Evolutionary conservation across 2,888 invertebrate genomes (phyloP), one percentile per base, ranked within the genome.

Genomic region (Venusia cambrica): DNA sequence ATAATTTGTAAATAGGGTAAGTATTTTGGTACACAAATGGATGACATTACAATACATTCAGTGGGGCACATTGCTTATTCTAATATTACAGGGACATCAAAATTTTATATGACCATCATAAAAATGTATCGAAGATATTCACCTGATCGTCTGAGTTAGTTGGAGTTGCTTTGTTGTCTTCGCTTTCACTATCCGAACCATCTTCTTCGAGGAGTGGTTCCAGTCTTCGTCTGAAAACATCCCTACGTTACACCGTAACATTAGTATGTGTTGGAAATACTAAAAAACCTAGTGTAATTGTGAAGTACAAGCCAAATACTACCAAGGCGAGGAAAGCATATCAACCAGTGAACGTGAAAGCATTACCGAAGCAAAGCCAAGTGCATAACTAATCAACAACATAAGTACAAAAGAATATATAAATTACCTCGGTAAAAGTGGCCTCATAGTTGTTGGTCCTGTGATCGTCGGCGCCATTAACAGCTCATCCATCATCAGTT

Each of bases 201-300:
- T 95, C 95, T 77, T 95, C 95, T 76, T 95, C 95, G 48, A 94
- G 90, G 3, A 95, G 88, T 27, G 95, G 95, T 69, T 95, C 95
- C 62, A 95, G 78, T 53, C 94, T 90, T 75, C 94, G 88, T 71
- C 92, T 91, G 69, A 87, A 89, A 58, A 89, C 80, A 70, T 85
- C 85, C 75, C 85, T 85, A 64, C 42, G 48, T 62, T 48, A 55
- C 57, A 49, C 38, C 37, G 39, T 48, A 48, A 41, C 42, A 69
- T 75, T 53, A 55, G 43, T 54, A 42, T 42, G 39, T 45, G 21
- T 48, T 45, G 38, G 3, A 30, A 31, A 20, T 10, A 10, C 9
- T 25, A n/a, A n/a, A n/a, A n/a, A n/a, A n/a, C n/a, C n/a, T n/a
- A n/a, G 25, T 35, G 16, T 4, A 25, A 26, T 4, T 5, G 20